Evolutionary conservation across 2,888 invertebrate species (phyloP).

Genomic region (Platycnemis pennipes): DNA sequence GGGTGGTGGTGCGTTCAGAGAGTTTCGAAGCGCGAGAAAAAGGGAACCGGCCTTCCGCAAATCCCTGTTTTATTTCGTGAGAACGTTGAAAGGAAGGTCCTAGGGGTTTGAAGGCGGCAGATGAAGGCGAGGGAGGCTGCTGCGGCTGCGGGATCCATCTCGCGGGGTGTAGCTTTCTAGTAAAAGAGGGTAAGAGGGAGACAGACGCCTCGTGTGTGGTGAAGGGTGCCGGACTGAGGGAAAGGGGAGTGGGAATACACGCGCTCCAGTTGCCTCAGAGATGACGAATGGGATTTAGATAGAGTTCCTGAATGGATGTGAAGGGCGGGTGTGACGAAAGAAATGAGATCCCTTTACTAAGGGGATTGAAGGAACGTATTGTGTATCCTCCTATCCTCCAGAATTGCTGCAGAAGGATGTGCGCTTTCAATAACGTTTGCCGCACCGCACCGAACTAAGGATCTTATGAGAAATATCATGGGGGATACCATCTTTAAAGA

Average conservation of each 20-base stretch:
- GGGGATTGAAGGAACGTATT: not conserved
- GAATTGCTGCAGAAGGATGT: not conserved
- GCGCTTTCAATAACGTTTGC: not conserved
- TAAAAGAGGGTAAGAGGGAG: not conserved
- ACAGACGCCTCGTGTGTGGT: not conserved
- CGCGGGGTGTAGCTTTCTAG: not conserved
- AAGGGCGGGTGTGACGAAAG: not conserved
- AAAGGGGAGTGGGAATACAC: not conserved
- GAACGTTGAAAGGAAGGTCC: not conserved
- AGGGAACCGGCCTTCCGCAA: not conserved
- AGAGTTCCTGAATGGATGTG: not conserved
- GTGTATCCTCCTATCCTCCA: not conserved
- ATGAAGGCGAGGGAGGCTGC: too few species aligned
- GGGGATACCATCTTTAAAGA: not conserved
- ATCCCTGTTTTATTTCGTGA: slow-evolving; percentile 19
- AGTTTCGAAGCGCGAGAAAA: not conserved
- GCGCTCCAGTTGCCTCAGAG: slow-evolving; percentile 5
- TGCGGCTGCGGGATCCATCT: too few species aligned
- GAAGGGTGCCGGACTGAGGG: not conserved
- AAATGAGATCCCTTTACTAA: not conserved
- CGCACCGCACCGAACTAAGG: not conserved
- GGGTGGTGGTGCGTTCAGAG: not conserved
- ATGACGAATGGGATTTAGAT: slow-evolving; percentile 26
- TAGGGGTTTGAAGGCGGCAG: not conserved
- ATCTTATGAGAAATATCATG: not conserved